A percentile compares a stretch with the other conserved stretches of the same genome.
These are phyloP conservation scores for Diabrotica balteata DNA, from an alignment of 2,888 invertebrate species.

Conservation along the genomic window DNA sequence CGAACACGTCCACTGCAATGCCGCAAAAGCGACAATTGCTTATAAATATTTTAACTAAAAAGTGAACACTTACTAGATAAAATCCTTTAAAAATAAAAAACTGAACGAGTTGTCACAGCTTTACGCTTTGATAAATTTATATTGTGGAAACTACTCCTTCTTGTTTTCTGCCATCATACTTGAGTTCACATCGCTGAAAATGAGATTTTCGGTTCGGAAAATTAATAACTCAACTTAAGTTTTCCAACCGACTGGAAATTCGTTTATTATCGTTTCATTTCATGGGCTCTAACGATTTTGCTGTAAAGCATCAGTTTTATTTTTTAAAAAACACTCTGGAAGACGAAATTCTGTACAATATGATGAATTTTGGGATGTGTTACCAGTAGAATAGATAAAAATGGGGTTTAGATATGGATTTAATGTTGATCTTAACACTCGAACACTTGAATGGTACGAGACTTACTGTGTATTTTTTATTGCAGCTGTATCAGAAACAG, in stretches of 20 bases:
- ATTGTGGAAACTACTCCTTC: constrained; percentile 7
- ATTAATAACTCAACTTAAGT: constrained; percentile 15
- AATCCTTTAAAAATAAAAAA: background rate
- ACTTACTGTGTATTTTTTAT: no score
- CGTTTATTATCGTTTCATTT: constrained; percentile 11
- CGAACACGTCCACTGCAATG: no score
- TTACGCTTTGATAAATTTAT: constrained; percentile 16
- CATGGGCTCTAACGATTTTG: constrained; percentile 6
- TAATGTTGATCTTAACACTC: no score
- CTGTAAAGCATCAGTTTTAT: background rate
- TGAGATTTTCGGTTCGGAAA: constrained; percentile 17
- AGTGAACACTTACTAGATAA: constrained; percentile 1
- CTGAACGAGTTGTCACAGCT: constrained; percentile 8
- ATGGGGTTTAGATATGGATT: no score
- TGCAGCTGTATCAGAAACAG: no score
- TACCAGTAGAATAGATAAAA: no score
- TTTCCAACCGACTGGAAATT: constrained; percentile 9
- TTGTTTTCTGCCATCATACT: constrained; percentile 20
- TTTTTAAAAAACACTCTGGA: constrained; percentile 2
- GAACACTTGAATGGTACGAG: no score
- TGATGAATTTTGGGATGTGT: no score
- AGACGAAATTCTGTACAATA: no score
- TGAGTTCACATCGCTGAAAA: constrained; percentile 22
- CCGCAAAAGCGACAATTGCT: no score
- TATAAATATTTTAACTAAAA: background rate